Conservation (phyloP, 2,888 invertebrate species). For the Microctonus hyperodae region DNA sequence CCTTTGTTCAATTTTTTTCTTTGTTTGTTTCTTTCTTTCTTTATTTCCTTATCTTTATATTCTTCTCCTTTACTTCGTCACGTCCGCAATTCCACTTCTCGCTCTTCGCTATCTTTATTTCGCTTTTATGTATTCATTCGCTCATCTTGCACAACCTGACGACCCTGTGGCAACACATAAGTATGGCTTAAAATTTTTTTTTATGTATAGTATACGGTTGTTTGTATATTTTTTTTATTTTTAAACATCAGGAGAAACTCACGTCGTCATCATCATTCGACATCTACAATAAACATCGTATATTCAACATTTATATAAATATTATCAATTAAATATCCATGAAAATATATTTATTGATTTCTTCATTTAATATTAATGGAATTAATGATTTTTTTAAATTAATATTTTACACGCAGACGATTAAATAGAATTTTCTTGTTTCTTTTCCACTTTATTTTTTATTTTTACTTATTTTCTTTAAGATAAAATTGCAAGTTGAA, state of each 20-base stretch:
- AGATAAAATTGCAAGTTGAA: not conserved
- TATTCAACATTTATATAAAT: not conserved
- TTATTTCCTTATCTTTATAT: conserved; percentile 22
- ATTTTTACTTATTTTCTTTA: not conserved
- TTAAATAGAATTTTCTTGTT: not conserved
- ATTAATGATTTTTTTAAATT: not conserved
- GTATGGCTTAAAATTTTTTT: not conserved
- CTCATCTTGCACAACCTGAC: not conserved
- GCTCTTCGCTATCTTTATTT: not conserved
- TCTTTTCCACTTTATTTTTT: not conserved
- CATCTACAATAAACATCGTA: no score
- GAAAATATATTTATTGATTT: not conserved
- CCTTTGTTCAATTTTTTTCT: not conserved
- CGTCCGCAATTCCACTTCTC: conserved; percentile 17
- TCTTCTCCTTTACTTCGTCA: conserved; percentile 29
- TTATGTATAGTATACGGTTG: not conserved
- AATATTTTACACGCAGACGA: not conserved
- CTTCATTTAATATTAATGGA: not conserved
- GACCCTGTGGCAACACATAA: not conserved
- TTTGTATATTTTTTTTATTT: not conserved
- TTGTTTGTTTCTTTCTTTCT: conserved; percentile 16
- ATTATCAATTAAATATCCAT: not conserved
- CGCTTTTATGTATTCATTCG: conserved; percentile 10
- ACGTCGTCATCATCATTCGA: not conserved
- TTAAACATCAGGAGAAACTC: not conserved